Conservation (phyloP, 2,888 invertebrate species). For the Mythimna ferrago region DNA sequence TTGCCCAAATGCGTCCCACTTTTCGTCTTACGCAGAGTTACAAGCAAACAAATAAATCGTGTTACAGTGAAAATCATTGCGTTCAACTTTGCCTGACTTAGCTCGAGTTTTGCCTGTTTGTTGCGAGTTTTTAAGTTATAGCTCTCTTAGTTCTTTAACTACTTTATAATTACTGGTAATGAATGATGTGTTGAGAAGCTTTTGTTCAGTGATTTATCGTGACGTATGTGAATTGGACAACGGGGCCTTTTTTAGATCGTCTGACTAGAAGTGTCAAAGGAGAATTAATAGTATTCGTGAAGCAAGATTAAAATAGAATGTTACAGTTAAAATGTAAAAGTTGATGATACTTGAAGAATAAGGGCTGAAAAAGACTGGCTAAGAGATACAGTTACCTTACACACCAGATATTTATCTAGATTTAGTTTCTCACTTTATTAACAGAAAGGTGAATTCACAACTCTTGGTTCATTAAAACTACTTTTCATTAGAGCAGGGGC, state of each 20-base stretch:
- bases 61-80: slow-evolving; percentile 63
- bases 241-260: too few relatives aligned
- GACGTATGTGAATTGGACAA: too few relatives aligned
- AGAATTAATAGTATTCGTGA: not conserved
- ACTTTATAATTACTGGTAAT: slow-evolving; percentile 58
- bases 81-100: slow-evolving; percentile 55
- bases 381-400: not conserved
- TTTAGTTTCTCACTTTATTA: not conserved
- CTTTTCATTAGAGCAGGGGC: not conserved
- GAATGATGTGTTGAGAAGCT: slow-evolving; percentile 26
- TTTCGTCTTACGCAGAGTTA: slow-evolving; percentile 70
- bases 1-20: slow-evolving; percentile 68
- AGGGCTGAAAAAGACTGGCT: not conserved
- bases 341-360: not conserved
- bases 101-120: slow-evolving; percentile 57
- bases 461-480: not conserved
- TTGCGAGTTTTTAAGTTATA: slow-evolving; percentile 64
- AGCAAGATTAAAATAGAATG: not conserved
- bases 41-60: slow-evolving; percentile 80
- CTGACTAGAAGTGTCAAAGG: slow-evolving; percentile 10
- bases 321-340: not conserved
- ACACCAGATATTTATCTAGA: not conserved
- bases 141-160: slow-evolving; percentile 53
- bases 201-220: slow-evolving; percentile 20
- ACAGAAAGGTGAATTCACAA: not conserved